phyloP scores from a whole-genome alignment of 1,140 invertebrate genomes.

The Procambarus virginalis region DNA sequence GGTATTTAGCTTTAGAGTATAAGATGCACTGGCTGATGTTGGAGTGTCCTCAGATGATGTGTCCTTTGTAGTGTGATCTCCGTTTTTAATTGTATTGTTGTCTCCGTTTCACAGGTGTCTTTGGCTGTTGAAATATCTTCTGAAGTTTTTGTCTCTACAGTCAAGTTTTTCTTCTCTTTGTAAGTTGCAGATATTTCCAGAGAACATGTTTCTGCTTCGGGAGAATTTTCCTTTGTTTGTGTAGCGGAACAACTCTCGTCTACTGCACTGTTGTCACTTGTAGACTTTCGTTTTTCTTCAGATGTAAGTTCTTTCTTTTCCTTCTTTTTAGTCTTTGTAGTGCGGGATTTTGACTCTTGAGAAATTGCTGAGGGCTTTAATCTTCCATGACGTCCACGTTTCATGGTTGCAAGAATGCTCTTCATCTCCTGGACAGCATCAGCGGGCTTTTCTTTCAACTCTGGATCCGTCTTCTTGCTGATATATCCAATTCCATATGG shows the following conservation, averaged over 20 bases:
- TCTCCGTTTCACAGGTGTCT: background rate
- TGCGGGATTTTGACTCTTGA: constrained; percentile 48
- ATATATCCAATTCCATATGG: constrained; percentile 18
- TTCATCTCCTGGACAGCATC: constrained; percentile 66
- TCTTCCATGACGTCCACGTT: constrained; percentile 46
- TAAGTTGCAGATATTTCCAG: constrained; percentile 7
- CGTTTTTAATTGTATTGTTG: background rate
- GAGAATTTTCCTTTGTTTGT: constrained; percentile 16
- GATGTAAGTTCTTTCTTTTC: constrained; percentile 21
- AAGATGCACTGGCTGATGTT: constrained; percentile 34
- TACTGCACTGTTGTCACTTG: background rate
- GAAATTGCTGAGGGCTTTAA: constrained; percentile 47
- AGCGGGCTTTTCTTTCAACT: constrained; percentile 38
- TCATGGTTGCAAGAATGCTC: constrained; percentile 64
- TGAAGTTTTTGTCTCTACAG: background rate
- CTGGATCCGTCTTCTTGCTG: constrained; percentile 11
- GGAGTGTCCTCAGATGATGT: background rate
- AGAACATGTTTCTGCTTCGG: background rate
- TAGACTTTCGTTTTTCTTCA: background rate
- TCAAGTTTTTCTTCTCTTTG: background rate
- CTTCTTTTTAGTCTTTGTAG: constrained; percentile 29
- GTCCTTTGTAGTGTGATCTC: background rate
- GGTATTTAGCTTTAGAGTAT: constrained; percentile 26
- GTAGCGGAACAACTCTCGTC: background rate
- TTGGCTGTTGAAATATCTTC: background rate